Percentiles rank a stretch among this genome's conserved stretches.
Evolutionary conservation across 2,113 vertebrate genomes (phyloP).

Genomic region (Benitochromis conjunctus): DNA sequence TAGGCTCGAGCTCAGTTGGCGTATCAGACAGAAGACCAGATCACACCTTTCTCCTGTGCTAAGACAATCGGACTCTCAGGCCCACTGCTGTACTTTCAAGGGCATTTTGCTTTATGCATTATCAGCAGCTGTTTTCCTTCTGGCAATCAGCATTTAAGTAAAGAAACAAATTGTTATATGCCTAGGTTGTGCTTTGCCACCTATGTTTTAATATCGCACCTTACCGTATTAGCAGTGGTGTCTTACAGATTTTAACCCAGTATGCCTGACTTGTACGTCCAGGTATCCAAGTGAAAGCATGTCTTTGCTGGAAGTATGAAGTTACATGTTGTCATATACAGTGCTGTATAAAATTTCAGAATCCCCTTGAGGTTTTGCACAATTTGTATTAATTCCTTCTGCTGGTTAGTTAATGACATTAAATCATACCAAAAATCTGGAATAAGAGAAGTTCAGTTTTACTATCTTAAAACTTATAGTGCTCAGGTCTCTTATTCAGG

Average conservation of each 20-base stretch:
- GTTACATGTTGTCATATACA: conserved; percentile 2
- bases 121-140: not conserved
- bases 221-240: conserved; percentile 9
- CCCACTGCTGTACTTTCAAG: conserved; percentile 19
- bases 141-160: not conserved
- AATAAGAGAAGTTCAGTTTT: not conserved
- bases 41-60: not conserved
- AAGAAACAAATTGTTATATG: not conserved
- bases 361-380: not conserved
- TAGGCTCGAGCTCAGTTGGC: not conserved
- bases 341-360: conserved; percentile 6
- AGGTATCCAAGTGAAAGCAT: not conserved
- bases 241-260: not conserved
- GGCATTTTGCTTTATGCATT: conserved; percentile 9
- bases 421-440: not conserved
- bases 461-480: not conserved
- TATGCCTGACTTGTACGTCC: not conserved
- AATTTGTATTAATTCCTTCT: not conserved
- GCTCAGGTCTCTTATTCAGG: not conserved
- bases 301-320: conserved; percentile 23
- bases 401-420: not conserved
- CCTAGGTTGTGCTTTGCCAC: not conserved
- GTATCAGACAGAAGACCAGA: not conserved
- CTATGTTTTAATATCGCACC: conserved; percentile 3
- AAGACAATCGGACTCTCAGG: conserved; percentile 48